Percentiles rank a stretch among this genome's conserved stretches.
phyloP scores from a whole-genome alignment of 1,140 invertebrate genomes.

The Tetragonula clypearis region DNA sequence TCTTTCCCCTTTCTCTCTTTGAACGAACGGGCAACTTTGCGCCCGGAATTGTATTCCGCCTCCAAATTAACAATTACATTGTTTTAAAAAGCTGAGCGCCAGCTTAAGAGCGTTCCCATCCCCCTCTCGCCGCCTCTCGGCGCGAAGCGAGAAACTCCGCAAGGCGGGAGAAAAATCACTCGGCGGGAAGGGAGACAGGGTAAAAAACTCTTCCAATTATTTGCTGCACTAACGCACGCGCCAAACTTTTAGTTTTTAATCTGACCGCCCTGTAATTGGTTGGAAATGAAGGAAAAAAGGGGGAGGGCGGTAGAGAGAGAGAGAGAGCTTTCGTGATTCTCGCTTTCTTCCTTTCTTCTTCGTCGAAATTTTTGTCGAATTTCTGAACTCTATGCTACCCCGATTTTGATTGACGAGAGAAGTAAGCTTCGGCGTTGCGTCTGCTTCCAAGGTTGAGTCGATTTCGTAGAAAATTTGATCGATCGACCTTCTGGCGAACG shows the following conservation, averaged over 20 bases:
- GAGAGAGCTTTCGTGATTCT: neutral
- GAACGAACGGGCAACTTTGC: constrained; percentile 59
- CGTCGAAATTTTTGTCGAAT: neutral
- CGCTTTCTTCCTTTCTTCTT: neutral
- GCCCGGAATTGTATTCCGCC: constrained; percentile 65
- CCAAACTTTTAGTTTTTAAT: constrained; percentile 61
- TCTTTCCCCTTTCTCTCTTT: constrained; percentile 42
- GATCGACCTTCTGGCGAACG: constrained; percentile 10
- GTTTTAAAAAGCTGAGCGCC: constrained; percentile 67
- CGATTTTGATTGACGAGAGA: too few species aligned
- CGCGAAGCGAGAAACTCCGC: constrained; percentile 42
- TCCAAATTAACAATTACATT: constrained; percentile 71
- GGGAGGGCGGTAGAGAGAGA: too few species aligned
- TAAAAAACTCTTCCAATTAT: constrained; percentile 62
- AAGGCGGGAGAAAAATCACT: constrained; percentile 27
- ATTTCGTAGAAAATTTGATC: constrained; percentile 44
- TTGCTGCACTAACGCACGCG: constrained; percentile 54
- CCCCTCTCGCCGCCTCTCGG: constrained; percentile 31
- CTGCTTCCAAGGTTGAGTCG: constrained; percentile 6
- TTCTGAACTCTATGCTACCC: too few species aligned
- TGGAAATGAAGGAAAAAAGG: constrained; percentile 34
- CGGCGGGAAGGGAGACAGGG: constrained; percentile 9
- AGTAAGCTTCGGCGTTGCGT: neutral
- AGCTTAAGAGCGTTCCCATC: constrained; percentile 45
- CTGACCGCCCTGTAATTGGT: constrained; percentile 38